Evolutionary conservation across 2,113 vertebrate genomes (phyloP), one percentile per base, ranked within the genome.

Genomic region (Lanius ludovicianus): DNA sequence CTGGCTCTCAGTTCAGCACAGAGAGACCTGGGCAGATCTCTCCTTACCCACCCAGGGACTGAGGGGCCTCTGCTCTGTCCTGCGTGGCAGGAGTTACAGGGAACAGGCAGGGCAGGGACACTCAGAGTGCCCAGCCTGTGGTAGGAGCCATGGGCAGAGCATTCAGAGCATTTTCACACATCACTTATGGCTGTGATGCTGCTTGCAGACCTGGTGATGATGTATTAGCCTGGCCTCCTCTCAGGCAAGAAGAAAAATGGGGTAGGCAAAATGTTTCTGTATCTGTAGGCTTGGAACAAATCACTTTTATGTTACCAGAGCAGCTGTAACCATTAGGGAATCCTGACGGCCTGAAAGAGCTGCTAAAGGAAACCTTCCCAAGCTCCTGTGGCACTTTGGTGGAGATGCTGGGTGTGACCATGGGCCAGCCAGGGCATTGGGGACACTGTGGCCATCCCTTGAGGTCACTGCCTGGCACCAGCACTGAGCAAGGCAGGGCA

Each of bases 251-350:
- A 83, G 84, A 91, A 94, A 94, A 95, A 87, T 76, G 42, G 69
- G 22, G 59, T 22, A 60, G 93, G 74, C 67, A 76, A 85, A 93
- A 76, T 76, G 84, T 91, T 96, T 95, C 78, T 89, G 42, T 80
- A 44, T 75, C 88, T 69, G 62, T 65, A 57, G 70, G 60, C 80
- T 82, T 39, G 27, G 86, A 93, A 88, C 73, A 88, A 82, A 71
- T 91, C 89, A 76, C 75, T 92, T 81, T 62, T 49, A 57, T 73
- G 81, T 79, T 89, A 89, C 49, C 35, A 23, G 81, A 89, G 84
- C 82, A 84, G 93, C 82, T 78, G 90, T 56, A 81, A n/a, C 60
- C 85, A 14, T 52, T 23, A 56, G 25, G 60, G 62, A 77, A 52
- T 8, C 70, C 76, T 44, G 62, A 59, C 11, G 73, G 74, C 46